A percentile compares a stretch with the other conserved stretches of the same genome.
Conservation (phyloP, 2,888 invertebrate genomes). For the Mycogona germanica region DNA sequence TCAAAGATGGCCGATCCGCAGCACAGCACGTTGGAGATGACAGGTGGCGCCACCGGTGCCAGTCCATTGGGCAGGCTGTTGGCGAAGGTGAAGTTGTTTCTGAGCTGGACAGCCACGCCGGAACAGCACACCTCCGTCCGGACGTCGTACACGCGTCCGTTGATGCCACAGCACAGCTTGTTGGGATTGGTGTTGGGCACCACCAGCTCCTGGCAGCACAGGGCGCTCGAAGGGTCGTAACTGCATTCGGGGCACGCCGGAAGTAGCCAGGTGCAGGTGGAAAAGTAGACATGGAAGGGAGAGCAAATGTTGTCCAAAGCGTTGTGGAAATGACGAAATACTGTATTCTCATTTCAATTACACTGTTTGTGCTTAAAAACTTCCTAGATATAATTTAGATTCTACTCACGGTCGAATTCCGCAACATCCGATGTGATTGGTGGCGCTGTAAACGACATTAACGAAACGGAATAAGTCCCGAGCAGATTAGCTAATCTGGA, state of each 20-base stretch:
- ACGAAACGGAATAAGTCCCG: too few species aligned
- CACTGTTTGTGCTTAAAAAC: too few species aligned
- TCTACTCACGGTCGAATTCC: conserved; percentile 2
- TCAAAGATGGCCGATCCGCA: conserved; percentile 7
- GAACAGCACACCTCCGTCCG: conserved; percentile 9
- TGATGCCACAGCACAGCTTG: conserved; percentile 9
- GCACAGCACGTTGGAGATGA: conserved; percentile 2
- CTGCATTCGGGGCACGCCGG: too few species aligned
- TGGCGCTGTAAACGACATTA: too few species aligned
- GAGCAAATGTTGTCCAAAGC: too few species aligned
- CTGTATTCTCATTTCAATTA: too few species aligned
- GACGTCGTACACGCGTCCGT: conserved; percentile 7
- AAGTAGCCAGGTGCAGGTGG: too few species aligned
- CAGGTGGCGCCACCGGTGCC: not conserved
- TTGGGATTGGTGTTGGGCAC: conserved; percentile 5
- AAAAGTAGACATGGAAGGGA: too few species aligned
- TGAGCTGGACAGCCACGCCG: conserved; percentile 5
- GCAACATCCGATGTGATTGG: conserved; percentile 15
- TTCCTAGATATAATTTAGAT: too few species aligned
- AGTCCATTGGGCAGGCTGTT: not conserved
- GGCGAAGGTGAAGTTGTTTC: not conserved
- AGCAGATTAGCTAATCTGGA: too few species aligned
- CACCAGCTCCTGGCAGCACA: conserved; percentile 6
- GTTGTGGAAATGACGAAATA: too few species aligned
- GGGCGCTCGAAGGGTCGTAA: conserved; percentile 10